Evolutionary conservation across 2,888 invertebrate species (phyloP).

Genomic region (Diaperis boleti): DNA sequence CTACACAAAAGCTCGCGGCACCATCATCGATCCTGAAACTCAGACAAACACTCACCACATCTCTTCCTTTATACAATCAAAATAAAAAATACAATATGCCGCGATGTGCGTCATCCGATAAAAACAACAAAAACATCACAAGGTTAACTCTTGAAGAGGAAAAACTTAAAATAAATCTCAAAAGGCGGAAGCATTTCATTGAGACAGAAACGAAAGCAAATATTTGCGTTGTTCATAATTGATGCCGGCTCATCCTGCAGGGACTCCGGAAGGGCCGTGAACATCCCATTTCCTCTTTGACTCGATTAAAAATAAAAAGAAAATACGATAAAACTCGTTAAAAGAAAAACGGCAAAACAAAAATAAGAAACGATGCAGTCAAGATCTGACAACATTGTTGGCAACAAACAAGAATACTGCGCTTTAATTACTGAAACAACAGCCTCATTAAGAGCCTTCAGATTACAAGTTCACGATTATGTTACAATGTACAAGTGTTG

Average conservation of each 20-base stretch:
- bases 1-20: constrained; percentile 38
- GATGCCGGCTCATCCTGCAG: constrained; percentile 28
- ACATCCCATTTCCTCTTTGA: constrained; percentile 17
- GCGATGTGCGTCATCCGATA: constrained; percentile 1
- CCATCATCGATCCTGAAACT: constrained; percentile 26
- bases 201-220: constrained; percentile 34
- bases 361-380: constrained; percentile 53
- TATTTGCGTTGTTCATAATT: constrained; percentile 37
- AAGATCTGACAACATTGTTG: constrained; percentile 60
- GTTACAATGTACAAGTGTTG: constrained; percentile 55
- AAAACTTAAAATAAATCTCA: constrained; percentile 18
- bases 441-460: constrained; percentile 59
- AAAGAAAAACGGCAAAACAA: constrained; percentile 42
- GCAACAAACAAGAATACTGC: constrained; percentile 54
- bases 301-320: constrained; percentile 26
- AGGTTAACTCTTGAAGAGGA: constrained; percentile 16
- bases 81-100: constrained; percentile 5
- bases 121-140: constrained; percentile 15
- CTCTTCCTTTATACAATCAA: background rate
- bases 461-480: constrained; percentile 58
- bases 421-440: constrained; percentile 61
- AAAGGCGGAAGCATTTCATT: constrained; percentile 24
- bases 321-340: constrained; percentile 17
- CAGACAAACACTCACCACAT: constrained; percentile 20
- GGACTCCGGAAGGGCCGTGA: constrained; percentile 23